Evolutionary conservation across 1,140 invertebrate genomes (phyloP).

Genomic region (Tetragnatha versicolor): DNA sequence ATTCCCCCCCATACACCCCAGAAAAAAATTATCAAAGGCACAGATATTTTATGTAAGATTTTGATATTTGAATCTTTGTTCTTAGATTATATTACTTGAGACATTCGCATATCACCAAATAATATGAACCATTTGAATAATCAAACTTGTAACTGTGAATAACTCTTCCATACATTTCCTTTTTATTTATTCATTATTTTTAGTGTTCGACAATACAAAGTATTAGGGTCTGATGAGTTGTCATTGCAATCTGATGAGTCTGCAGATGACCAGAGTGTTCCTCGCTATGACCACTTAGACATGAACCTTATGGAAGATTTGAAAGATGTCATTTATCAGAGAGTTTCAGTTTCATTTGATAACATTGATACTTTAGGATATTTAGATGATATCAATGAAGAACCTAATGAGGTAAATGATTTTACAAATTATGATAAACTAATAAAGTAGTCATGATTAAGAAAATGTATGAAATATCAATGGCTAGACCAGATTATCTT

Average conservation of each 20-base stretch:
- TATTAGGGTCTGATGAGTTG: conserved; percentile 66
- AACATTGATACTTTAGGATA: conserved; percentile 37
- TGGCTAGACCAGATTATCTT: too few species aligned
- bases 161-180: too few species aligned
- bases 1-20: too few species aligned
- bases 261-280: conserved; percentile 61
- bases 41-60: too few species aligned
- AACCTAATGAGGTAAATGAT: background rate
- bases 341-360: conserved; percentile 48
- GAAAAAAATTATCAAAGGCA: too few species aligned
- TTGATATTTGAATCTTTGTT: too few species aligned
- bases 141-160: background rate
- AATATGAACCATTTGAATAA: too few species aligned
- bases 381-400: conserved; percentile 30
- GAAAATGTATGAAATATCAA: background rate
- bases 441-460: background rate
- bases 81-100: too few species aligned
- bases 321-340: conserved; percentile 69
- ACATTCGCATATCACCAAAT: too few species aligned
- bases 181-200: conserved; percentile 2
- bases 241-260: conserved; percentile 58
- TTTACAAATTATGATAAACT: background rate
- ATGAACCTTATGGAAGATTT: conserved; percentile 75
- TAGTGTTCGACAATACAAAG: conserved; percentile 60
- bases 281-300: conserved; percentile 66